Conservation (phyloP, 2,888 invertebrate genomes). For the Stenoptilia bipunctidactyla region DNA sequence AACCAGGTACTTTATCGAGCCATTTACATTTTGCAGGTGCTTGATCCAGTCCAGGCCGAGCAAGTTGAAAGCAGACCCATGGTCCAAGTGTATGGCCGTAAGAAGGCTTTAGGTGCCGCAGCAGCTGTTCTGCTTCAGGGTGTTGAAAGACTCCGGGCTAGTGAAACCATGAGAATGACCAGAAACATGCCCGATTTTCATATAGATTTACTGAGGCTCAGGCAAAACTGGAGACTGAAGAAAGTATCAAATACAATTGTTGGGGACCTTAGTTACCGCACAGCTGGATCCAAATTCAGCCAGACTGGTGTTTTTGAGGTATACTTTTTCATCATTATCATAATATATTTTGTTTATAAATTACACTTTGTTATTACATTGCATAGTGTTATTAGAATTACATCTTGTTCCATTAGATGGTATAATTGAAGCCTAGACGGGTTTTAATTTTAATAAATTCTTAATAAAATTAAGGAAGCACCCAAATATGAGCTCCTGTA, state of each 20-base stretch:
- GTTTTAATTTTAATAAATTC: too few species aligned
- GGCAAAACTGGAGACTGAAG: slow-evolving; percentile 96
- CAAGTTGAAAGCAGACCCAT: slow-evolving; percentile 85
- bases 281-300: slow-evolving; percentile 94
- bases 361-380: too few species aligned
- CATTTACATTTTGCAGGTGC: slow-evolving; percentile 34
- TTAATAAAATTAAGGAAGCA: too few species aligned
- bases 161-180: slow-evolving; percentile 81
- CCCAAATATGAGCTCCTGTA: too few species aligned
- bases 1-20: not conserved
- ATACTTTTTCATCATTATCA: slow-evolving; percentile 1
- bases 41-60: slow-evolving; percentile 93
- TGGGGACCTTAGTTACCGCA: slow-evolving; percentile 95
- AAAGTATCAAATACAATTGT: slow-evolving; percentile 96
- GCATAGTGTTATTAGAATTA: not conserved
- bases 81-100: slow-evolving; percentile 92
- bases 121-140: slow-evolving; percentile 87
- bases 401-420: too few species aligned
- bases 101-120: slow-evolving; percentile 91
- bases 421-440: too few species aligned
- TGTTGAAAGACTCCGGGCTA: slow-evolving; percentile 87
- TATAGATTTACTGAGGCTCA: slow-evolving; percentile 86
- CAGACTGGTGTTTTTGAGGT: slow-evolving; percentile 97
- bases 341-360: too few species aligned
- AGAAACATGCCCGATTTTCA: slow-evolving; percentile 91